phyloP scores from a whole-genome alignment of 2,797 vertebrate genomes.

The Mycteria americana region DNA sequence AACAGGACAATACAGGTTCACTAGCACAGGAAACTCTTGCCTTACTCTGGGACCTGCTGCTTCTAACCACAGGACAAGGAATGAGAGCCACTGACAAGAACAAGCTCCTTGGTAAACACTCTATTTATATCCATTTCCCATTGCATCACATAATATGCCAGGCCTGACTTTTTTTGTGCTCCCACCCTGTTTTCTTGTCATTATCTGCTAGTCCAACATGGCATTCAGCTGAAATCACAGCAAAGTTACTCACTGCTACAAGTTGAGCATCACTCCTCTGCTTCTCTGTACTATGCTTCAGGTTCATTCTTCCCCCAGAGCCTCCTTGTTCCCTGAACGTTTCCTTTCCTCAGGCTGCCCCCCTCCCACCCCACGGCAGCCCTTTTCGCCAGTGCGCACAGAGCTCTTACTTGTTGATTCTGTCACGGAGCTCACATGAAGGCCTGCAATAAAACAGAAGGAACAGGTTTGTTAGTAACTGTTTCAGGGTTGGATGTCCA shows the following conservation, averaged over 20 bases:
- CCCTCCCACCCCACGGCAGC: background rate
- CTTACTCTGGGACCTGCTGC: background rate
- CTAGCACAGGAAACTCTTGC: constrained; percentile 19
- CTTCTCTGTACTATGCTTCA: background rate
- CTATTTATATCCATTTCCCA: background rate
- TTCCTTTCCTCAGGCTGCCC: background rate
- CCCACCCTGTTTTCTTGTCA: background rate
- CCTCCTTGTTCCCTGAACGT: background rate
- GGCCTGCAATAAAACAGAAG: constrained; percentile 33
- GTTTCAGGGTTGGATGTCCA: background rate
- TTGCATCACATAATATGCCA: background rate
- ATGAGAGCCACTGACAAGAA: background rate
- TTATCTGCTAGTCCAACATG: background rate
- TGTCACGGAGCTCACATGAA: background rate
- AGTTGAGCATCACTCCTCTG: background rate
- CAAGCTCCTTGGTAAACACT: background rate
- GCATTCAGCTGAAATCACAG: background rate
- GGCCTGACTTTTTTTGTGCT: background rate
- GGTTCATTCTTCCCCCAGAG: background rate
- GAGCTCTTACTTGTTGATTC: constrained; percentile 12
- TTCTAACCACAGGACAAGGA: background rate
- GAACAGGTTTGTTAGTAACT: background rate
- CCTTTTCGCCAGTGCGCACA: background rate
- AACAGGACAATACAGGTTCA: background rate
- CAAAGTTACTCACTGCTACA: background rate